Evolutionary conservation across 2,113 vertebrate species (phyloP), one percentile per base, ranked within the genome.

Genomic region (Mobula hypostoma): DNA sequence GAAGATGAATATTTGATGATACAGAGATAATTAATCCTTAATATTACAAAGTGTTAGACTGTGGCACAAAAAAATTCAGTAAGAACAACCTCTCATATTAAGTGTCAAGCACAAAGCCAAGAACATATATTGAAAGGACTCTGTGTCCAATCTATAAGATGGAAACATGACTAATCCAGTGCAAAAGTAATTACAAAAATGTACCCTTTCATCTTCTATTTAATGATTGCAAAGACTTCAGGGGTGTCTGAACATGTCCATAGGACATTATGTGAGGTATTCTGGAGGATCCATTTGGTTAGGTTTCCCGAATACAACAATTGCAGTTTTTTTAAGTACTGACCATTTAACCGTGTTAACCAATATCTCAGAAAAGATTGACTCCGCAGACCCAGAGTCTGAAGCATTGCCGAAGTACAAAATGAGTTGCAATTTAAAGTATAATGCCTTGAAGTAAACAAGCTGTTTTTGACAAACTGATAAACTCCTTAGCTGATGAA

Each of bases 71-170:
- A 88, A 66, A 32, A 40, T 29, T 4, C 85, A 88, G 27, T 88
- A n/a, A n/a, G 58, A 63, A 29, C 58, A 63, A 63, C 14, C 12
- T 88, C 27, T 88, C 58, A 63, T n/a, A 5, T 29, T 4, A 12
- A 88, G n/a, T 88, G 27, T 63, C 85, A 88, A 88, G 29, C 58
- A 63, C 58, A 63, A 63, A 88, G 58, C 58, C 85, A 88, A 88
- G 56, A 6, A 11, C 61, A 87, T 61, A 87, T 61, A 87, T 63
- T 24, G 15, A 15, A 87, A 87, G 83, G 5, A n/a, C 56, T 87
- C 21, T 63, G 5, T n/a, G 3, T 63, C 58, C 83, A 88, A n/a
- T 29, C 58, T 27, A 88, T 17, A 7, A 17, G 58, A 11, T 48
- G n/a, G 56, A 63, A 29, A 17, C 15, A 24, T 63, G 29, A 63